Percentiles rank a stretch among this genome's conserved stretches.
Conservation (phyloP, 1,140 invertebrate species). For the Lepidostoma basale region DNA sequence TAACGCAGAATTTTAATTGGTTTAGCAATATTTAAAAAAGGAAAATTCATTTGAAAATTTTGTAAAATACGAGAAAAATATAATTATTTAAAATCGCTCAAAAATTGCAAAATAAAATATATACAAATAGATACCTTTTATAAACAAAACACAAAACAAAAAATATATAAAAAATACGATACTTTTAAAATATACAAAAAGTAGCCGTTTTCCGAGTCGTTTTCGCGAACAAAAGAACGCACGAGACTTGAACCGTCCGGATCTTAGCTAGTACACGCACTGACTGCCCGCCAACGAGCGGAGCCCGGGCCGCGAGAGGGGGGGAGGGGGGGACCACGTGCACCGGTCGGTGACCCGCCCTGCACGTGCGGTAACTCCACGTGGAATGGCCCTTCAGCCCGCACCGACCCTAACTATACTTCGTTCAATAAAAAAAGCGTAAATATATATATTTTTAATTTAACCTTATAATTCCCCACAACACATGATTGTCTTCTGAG, state of each 20-base stretch:
- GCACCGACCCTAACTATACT: neutral
- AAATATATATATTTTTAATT: no score
- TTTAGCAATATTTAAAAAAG: no score
- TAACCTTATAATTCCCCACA: no score
- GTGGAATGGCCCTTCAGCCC: neutral
- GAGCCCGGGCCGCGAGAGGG: neutral
- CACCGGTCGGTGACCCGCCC: slow-evolving; percentile 22
- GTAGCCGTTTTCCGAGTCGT: neutral
- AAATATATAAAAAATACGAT: slow-evolving; percentile 3
- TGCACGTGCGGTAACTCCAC: slow-evolving; percentile 14
- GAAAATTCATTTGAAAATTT: no score
- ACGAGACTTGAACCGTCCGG: neutral
- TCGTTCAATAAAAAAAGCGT: neutral
- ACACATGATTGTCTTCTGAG: no score
- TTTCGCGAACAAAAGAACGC: neutral
- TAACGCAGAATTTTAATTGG: neutral
- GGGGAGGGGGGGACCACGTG: slow-evolving; percentile 14
- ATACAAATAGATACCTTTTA: neutral
- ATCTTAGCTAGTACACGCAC: slow-evolving; percentile 4
- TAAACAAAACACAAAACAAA: neutral
- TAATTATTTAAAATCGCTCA: neutral
- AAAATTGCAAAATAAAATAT: neutral
- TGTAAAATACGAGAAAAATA: neutral
- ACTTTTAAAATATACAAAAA: neutral
- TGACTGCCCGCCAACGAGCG: neutral